These are phyloP conservation scores for Escarpia spicata DNA, from an alignment of 2,888 invertebrate species.

Conservation along the genomic window DNA sequence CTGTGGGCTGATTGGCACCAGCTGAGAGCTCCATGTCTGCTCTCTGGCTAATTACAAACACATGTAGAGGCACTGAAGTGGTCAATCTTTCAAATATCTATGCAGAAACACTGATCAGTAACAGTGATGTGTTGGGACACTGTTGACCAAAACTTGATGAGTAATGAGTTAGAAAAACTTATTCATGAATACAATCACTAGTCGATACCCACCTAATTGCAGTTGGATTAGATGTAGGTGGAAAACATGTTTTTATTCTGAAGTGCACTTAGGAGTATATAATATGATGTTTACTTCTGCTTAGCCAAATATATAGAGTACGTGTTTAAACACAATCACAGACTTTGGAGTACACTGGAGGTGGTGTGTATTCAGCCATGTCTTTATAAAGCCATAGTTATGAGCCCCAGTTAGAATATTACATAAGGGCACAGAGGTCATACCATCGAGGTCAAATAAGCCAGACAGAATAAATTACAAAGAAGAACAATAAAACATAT, in stretches of 20 bases:
- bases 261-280: neutral
- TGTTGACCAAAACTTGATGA: neutral
- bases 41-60: neutral
- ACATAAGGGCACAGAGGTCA: neutral
- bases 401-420: neutral
- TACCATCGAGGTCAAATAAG: neutral
- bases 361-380: neutral
- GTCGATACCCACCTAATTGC: neutral
- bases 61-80: neutral
- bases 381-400: neutral
- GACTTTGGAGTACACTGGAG: neutral
- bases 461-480: neutral
- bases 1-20: neutral
- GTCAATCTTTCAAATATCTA: neutral
- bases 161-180: neutral
- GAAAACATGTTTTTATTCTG: neutral
- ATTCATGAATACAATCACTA: neutral
- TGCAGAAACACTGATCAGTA: neutral
- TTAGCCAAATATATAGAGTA: neutral
- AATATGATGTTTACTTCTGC: constrained; percentile 3
- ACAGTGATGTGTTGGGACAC: neutral
- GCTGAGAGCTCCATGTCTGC: neutral
- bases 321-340: neutral
- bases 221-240: neutral
- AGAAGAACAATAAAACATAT: neutral